A percentile compares a stretch with the other conserved stretches of the same genome.
These are phyloP conservation scores for Narcine bancroftii DNA, from an alignment of 2,113 vertebrate species.

Conservation along the genomic window DNA sequence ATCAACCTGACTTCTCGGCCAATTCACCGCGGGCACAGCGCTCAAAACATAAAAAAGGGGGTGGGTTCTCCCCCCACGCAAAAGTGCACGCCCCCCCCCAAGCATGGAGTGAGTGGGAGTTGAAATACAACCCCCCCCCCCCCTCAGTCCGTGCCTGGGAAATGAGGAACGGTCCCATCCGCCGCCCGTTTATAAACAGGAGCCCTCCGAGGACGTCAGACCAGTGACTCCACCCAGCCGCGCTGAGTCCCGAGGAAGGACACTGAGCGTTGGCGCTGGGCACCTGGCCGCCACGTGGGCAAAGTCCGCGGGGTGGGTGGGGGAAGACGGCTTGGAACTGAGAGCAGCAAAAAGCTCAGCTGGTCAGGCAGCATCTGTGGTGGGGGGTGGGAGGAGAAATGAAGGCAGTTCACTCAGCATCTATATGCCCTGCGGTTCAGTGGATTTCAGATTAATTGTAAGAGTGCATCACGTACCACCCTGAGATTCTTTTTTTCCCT, in stretches of 20 bases:
- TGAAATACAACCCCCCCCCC: background rate
- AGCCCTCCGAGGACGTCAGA: conserved; percentile 30
- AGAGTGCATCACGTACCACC: too few species aligned
- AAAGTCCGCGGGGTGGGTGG: too few species aligned
- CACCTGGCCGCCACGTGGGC: background rate
- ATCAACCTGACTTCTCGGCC: background rate
- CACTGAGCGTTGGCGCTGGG: too few species aligned
- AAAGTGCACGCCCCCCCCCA: background rate
- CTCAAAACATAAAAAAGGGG: too few species aligned
- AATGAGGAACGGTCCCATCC: conserved; percentile 9
- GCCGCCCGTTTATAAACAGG: conserved; percentile 22
- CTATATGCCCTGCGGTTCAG: background rate
- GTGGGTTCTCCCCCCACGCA: background rate
- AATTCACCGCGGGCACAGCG: too few species aligned
- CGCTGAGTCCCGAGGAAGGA: background rate
- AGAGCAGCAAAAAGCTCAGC: too few species aligned
- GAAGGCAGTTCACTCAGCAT: background rate
- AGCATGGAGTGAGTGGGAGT: background rate
- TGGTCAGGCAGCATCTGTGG: background rate
- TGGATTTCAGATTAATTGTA: too few species aligned
- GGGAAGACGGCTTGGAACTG: too few species aligned
- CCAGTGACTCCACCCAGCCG: conserved; percentile 24
- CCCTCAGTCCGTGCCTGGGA: background rate
- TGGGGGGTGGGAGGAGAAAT: background rate
- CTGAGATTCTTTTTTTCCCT: too few species aligned